A percentile compares a stretch with the other conserved stretches of the same genome.
Evolutionary conservation across 2,888 invertebrate species (phyloP).

Genomic region (Tineola bisselliella): DNA sequence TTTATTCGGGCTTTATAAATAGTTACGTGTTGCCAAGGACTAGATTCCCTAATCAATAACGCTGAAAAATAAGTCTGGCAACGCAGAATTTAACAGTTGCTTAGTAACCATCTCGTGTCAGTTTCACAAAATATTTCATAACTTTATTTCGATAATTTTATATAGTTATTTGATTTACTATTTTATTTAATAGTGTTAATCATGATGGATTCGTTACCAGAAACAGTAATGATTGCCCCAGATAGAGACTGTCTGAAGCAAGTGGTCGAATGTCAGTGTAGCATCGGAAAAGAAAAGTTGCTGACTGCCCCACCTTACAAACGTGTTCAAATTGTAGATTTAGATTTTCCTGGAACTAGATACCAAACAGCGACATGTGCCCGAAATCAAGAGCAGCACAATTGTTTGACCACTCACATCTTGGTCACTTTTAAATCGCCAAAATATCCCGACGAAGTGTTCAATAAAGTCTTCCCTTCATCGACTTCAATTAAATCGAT

Average conservation of each 20-base stretch:
- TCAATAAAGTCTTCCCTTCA: conserved; percentile 55
- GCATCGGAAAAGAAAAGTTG: conserved; percentile 53
- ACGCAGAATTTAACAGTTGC: neutral
- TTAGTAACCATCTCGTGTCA: neutral
- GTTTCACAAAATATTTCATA: neutral
- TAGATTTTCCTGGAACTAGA: conserved; percentile 33
- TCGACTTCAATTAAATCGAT: conserved; percentile 50
- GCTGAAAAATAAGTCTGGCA: too few relatives aligned
- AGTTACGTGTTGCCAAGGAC: too few relatives aligned
- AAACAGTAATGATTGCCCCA: conserved; percentile 33
- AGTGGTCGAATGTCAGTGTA: conserved; percentile 48
- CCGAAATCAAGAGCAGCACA: conserved; percentile 40
- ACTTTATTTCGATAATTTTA: neutral
- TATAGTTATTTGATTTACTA: neutral
- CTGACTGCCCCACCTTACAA: conserved; percentile 53
- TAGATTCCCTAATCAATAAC: too few relatives aligned
- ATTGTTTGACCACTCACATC: conserved; percentile 52
- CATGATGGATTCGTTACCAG: neutral
- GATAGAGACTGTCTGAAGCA: conserved; percentile 32
- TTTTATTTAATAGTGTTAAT: neutral
- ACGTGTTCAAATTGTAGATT: conserved; percentile 23
- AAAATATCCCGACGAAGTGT: conserved; percentile 42
- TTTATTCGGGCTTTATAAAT: too few relatives aligned
- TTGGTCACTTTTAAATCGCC: conserved; percentile 51
- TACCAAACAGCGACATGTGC: conserved; percentile 45